Evolutionary conservation across 2,888 invertebrate species (phyloP), one percentile per base, ranked within the genome.

Genomic region (Phaonia tiefii): DNA sequence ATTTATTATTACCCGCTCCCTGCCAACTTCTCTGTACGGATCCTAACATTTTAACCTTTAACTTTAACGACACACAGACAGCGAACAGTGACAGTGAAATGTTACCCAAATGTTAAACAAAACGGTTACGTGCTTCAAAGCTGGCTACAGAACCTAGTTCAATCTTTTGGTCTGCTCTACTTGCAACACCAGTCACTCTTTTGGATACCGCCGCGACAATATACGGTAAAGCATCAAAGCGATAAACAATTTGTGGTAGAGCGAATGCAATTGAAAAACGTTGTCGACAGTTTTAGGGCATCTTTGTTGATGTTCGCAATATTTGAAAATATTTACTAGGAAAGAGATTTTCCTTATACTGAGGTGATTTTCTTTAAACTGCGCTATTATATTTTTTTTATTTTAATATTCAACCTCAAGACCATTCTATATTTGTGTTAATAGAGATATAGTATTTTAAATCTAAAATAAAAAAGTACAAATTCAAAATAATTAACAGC

Each of bases 241-340:
- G 75, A 75, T 73, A 79, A 76, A 71, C 75, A 78, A 79, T 72
- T 83, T 63, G 63, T 37, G 42, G 63, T 63, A 63, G 63, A 63
- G 31, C 54, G 26, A 58, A 75, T 3, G 31, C 31, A 31, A 78
- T 65, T 75, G 49, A 58, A 56, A 70, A 56, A 70, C 73, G 63
- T 67, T 84, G 83, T 83, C 84, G 84, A 85, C 84, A 84, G 83
- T 84, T 85, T 85, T 83, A 84, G 83, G 83, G 84, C 83, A 67
- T 42, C 22, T 46, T n/a, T 22, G 25, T 46, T 26, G 31, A 25
- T 26, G 51, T 37, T 17, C n/a, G 37, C 54, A 49, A 8, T 44
- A 2, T 75, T 72, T 77, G 67, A 81, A 81, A 81, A 81, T 77
- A 81, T 77, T 76, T 83, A 56, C 44, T 11, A 31, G 3, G 31